These are phyloP conservation scores for Drosophila pachea DNA, from an alignment of 1,140 invertebrate species.

Conservation along the genomic window DNA sequence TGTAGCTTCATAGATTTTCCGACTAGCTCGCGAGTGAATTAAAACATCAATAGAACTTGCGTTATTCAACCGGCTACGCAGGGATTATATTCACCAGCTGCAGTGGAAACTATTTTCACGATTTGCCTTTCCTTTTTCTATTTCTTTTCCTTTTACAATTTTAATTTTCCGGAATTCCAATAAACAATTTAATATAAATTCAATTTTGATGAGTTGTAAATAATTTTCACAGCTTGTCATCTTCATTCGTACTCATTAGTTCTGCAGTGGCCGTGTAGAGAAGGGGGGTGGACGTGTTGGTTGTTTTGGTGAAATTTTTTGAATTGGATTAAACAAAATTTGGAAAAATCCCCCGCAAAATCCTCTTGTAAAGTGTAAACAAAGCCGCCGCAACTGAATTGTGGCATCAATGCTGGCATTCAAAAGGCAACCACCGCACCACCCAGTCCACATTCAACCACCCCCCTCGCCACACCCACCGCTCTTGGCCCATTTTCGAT, in stretches of 20 bases:
- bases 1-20: too few relatives aligned
- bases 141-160: too few relatives aligned
- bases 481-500: neutral
- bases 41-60: too few relatives aligned
- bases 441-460: too few relatives aligned
- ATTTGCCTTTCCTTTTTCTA: too few relatives aligned
- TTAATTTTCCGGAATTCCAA: too few relatives aligned
- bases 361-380: slow-evolving; percentile 72
- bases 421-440: slow-evolving; percentile 8
- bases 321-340: slow-evolving; percentile 1
- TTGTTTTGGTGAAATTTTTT: neutral
- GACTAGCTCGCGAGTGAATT: too few relatives aligned
- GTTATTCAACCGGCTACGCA: too few relatives aligned
- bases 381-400: slow-evolving; percentile 74
- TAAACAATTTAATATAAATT: neutral
- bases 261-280: neutral
- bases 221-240: slow-evolving; percentile 8
- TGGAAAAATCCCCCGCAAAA: slow-evolving; percentile 29
- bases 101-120: too few relatives aligned
- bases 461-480: neutral
- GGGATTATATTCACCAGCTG: too few relatives aligned
- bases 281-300: neutral
- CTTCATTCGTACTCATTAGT: slow-evolving; percentile 12
- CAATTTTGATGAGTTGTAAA: slow-evolving; percentile 23
- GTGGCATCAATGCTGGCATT: slow-evolving; percentile 31